Percentiles rank a stretch among this genome's conserved stretches.
phyloP scores from a whole-genome alignment of 1,140 invertebrate species.

The Centruroides vittatus region DNA sequence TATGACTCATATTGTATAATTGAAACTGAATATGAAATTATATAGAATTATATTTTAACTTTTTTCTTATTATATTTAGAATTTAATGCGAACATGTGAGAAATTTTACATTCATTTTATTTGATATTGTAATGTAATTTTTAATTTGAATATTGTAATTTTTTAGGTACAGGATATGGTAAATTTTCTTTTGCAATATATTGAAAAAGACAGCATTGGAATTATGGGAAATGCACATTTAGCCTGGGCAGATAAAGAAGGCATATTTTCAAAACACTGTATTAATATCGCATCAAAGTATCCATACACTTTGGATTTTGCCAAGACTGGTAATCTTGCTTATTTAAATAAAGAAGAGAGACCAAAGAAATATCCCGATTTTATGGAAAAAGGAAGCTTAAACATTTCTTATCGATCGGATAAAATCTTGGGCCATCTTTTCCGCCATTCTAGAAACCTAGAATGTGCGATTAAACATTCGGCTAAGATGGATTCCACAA shows the following conservation, averaged over 20 bases:
- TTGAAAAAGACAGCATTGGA: slow-evolving; percentile 25
- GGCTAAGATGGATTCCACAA: background rate
- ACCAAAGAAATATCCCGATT: slow-evolving; percentile 20
- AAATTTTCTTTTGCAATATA: slow-evolving; percentile 23
- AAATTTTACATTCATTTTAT: too few species aligned
- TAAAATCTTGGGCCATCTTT: slow-evolving; percentile 24
- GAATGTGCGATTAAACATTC: background rate
- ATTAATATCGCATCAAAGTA: slow-evolving; percentile 20
- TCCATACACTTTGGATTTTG: slow-evolving; percentile 25
- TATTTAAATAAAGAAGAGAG: slow-evolving; percentile 11
- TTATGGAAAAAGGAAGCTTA: slow-evolving; percentile 19
- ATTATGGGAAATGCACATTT: slow-evolving; percentile 22
- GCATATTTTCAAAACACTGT: slow-evolving; percentile 17
- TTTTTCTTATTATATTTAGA: too few species aligned
- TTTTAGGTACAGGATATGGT: slow-evolving; percentile 20
- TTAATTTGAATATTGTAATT: background rate
- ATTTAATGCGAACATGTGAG: too few species aligned
- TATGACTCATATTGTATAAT: too few species aligned
- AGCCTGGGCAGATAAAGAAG: slow-evolving; percentile 20
- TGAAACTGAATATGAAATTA: too few species aligned
- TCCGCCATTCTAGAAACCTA: slow-evolving; percentile 12
- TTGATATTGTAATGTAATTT: too few species aligned
- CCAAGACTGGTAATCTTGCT: slow-evolving; percentile 23
- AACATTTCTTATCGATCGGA: slow-evolving; percentile 22
- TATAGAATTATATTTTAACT: too few species aligned